Percentiles rank a stretch among this genome's conserved stretches.
These are phyloP conservation scores for Galagoides demidoff DNA, from an alignment of 2,797 vertebrate species.

Conservation along the genomic window DNA sequence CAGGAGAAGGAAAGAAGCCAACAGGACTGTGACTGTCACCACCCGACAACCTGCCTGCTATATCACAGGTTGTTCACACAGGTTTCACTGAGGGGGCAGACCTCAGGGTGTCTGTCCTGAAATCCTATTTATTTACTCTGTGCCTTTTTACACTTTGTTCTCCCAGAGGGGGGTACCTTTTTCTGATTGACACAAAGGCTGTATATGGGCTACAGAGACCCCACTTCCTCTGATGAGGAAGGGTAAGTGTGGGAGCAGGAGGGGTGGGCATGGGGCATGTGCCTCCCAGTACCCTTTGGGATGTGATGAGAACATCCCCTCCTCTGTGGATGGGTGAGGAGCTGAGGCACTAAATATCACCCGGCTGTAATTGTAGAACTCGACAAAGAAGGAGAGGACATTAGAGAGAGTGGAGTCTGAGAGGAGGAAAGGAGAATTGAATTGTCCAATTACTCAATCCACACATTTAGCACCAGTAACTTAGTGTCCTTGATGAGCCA, in stretches of 20 bases:
- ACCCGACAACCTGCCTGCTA: not conserved
- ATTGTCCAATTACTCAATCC: not conserved
- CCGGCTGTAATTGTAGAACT: not conserved
- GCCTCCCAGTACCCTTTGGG: not conserved
- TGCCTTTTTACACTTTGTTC: not conserved
- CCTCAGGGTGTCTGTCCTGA: not conserved
- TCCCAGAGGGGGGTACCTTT: not conserved
- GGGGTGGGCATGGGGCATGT: not conserved
- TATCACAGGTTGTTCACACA: not conserved
- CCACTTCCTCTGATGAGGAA: not conserved
- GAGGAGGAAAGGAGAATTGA: not conserved
- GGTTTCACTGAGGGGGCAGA: too few species aligned
- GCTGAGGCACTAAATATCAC: not conserved
- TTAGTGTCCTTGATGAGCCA: not conserved
- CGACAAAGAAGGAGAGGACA: not conserved
- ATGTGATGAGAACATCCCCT: not conserved
- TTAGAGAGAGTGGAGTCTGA: not conserved
- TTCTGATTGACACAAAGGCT: not conserved
- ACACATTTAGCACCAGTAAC: not conserved
- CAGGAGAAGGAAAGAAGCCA: not conserved
- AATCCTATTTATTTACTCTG: not conserved
- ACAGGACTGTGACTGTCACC: not conserved
- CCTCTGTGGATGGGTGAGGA: not conserved
- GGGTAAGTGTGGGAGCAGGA: not conserved
- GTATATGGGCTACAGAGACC: not conserved